Conservation (phyloP, 1,140 invertebrate genomes). For the Cotesia typhae region DNA sequence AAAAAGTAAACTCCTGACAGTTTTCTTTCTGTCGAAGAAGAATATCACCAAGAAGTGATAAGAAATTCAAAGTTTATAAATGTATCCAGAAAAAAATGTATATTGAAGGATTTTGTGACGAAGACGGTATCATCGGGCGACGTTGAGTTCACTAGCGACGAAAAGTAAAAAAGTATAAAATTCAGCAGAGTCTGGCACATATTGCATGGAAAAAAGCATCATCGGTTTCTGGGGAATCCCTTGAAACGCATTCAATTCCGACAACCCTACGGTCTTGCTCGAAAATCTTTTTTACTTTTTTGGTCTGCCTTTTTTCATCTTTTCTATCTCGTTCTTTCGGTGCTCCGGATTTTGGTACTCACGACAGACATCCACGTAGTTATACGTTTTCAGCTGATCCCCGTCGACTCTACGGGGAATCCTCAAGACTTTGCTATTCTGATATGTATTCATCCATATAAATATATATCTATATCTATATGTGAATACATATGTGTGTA, state of each 20-base stretch:
- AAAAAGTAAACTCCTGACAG: too few species aligned
- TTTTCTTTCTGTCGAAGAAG: too few species aligned
- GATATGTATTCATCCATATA: neutral
- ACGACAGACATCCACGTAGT: conserved; percentile 11
- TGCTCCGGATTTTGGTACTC: conserved; percentile 22
- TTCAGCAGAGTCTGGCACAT: conserved; percentile 27
- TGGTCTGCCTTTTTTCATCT: neutral
- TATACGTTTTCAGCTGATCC: conserved; percentile 28
- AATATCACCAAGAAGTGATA: too few species aligned
- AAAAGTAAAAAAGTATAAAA: neutral
- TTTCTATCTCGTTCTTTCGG: neutral
- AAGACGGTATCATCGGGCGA: too few species aligned
- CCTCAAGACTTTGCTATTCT: neutral
- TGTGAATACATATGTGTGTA: neutral
- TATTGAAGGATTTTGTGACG: too few species aligned
- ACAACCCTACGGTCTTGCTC: neutral
- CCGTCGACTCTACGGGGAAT: conserved; percentile 17
- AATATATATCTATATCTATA: neutral
- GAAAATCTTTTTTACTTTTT: neutral
- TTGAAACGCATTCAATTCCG: conserved; percentile 25
- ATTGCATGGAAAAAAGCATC: conserved; percentile 21
- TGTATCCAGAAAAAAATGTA: too few species aligned
- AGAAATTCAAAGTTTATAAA: too few species aligned
- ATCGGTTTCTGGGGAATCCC: conserved; percentile 21
- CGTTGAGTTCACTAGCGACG: neutral